Percentiles rank a stretch among this genome's conserved stretches.
phyloP scores from a whole-genome alignment of 2,113 vertebrate species.

The Podilymbus podiceps region DNA sequence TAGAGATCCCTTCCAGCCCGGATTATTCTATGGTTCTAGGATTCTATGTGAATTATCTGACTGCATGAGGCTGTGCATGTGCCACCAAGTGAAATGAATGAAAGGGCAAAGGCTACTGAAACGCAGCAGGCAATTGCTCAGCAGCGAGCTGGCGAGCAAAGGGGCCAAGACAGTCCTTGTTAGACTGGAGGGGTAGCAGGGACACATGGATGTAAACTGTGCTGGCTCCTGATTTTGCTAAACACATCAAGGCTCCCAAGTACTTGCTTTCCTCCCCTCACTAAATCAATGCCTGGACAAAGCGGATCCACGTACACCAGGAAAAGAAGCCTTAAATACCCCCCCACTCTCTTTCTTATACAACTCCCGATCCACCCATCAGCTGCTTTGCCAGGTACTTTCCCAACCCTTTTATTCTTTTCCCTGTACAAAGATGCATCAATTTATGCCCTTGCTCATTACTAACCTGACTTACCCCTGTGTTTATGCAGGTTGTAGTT shows the following conservation, averaged over 20 bases:
- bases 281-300: background rate
- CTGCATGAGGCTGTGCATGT: background rate
- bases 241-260: background rate
- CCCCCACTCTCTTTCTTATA: rapidly evolving
- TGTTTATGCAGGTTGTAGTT: background rate
- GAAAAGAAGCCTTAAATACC: background rate
- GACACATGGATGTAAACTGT: background rate
- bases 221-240: background rate
- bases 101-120: background rate
- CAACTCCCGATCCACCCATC: background rate
- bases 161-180: rapidly evolving
- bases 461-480: background rate
- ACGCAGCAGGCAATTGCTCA: background rate
- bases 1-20: no score
- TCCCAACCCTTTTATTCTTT: background rate
- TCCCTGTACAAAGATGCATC: background rate
- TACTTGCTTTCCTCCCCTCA: background rate
- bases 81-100: background rate
- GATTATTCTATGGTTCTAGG: no score
- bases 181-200: background rate
- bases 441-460: background rate
- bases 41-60: background rate
- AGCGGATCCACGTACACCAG: background rate
- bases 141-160: background rate
- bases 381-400: background rate